Percentiles rank a stretch among this genome's conserved stretches.
Conservation (phyloP, 2,888 invertebrate genomes). For the Capitulum mitella region DNA sequence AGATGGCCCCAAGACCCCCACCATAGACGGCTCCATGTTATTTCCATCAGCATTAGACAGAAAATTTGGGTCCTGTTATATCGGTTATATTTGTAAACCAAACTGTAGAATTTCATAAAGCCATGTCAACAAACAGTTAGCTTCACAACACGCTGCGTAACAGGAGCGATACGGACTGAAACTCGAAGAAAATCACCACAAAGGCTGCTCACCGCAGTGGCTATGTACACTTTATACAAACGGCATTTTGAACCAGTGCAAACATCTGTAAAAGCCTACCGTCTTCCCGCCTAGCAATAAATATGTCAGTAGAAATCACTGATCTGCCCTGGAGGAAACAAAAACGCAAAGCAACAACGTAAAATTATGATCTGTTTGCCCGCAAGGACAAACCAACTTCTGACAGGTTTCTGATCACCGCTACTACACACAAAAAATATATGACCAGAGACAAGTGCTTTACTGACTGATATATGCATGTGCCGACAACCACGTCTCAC, state of each 20-base stretch:
- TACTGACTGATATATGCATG: too few relatives aligned
- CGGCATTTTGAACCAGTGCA: neutral
- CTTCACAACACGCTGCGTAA: neutral
- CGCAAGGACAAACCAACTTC: neutral
- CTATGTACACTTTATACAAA: constrained; percentile 16
- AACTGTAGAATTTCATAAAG: neutral
- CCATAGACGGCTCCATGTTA: too few relatives aligned
- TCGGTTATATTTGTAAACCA: constrained; percentile 16
- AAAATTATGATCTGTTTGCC: neutral
- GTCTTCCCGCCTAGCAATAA: neutral
- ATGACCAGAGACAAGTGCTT: too few relatives aligned
- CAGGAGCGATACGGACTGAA: neutral
- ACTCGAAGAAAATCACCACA: neutral
- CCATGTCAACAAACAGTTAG: neutral
- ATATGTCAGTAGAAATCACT: neutral
- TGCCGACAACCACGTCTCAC: too few relatives aligned
- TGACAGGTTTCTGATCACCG: neutral
- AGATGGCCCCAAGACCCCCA: too few relatives aligned
- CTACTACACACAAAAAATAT: neutral
- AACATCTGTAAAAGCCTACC: neutral
- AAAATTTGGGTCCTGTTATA: neutral
- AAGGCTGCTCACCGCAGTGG: neutral
- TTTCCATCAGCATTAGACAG: too few relatives aligned
- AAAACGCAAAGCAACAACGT: neutral
- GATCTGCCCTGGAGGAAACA: neutral